These are phyloP conservation scores for Agonum fuliginosum DNA, from an alignment of 2,888 invertebrate species.

Conservation along the genomic window DNA sequence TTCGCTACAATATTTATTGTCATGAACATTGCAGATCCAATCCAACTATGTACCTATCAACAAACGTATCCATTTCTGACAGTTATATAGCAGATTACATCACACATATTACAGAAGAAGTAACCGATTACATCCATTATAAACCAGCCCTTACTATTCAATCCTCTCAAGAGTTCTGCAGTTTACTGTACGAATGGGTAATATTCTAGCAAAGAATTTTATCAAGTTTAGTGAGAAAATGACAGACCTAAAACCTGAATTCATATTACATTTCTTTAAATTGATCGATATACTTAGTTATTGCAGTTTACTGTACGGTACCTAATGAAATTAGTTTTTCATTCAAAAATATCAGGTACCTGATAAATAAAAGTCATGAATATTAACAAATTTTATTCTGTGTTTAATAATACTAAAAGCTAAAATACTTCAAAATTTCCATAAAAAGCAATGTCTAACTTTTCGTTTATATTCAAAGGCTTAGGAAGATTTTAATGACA, in stretches of 20 bases:
- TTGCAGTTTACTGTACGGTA: too few species aligned
- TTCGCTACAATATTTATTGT: too few species aligned
- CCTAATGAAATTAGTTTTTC: too few species aligned
- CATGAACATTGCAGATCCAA: too few species aligned
- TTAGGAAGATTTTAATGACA: conserved; percentile 3
- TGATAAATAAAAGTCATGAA: too few species aligned
- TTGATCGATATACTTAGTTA: not conserved
- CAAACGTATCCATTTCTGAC: too few species aligned
- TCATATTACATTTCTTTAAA: conserved; percentile 14
- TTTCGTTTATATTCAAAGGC: conserved; percentile 17
- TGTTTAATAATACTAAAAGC: not conserved
- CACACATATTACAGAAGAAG: too few species aligned
- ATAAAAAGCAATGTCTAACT: not conserved
- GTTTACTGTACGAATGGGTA: not conserved
- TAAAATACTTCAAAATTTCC: not conserved
- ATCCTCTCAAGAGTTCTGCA: not conserved
- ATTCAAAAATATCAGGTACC: too few species aligned
- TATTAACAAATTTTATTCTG: conserved; percentile 1
- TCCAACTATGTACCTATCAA: too few species aligned
- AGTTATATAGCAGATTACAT: too few species aligned
- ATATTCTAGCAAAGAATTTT: not conserved
- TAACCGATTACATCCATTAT: too few species aligned
- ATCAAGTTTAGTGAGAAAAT: not conserved
- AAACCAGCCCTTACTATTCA: not conserved
- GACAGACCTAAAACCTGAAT: not conserved